phyloP scores from a whole-genome alignment of 1,140 invertebrate genomes.

The Melanaphis sacchari region DNA sequence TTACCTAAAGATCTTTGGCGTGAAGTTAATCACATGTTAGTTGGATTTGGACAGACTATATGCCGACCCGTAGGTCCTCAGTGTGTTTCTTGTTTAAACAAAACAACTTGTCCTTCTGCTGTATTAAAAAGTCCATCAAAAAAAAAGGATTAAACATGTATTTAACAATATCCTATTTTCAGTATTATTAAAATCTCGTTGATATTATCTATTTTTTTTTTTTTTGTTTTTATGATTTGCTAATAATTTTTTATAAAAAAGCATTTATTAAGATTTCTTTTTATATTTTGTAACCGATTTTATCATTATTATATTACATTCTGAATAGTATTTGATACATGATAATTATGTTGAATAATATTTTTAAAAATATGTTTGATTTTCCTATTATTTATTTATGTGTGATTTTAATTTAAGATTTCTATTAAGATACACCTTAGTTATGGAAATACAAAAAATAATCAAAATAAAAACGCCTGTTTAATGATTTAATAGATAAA shows the following conservation, averaged over 20 bases:
- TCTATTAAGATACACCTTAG: background rate
- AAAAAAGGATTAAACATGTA: constrained; percentile 45
- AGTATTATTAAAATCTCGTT: background rate
- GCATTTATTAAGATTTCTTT: background rate
- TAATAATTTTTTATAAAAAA: background rate
- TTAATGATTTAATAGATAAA: background rate
- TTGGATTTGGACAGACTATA: constrained; percentile 95
- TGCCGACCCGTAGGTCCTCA: constrained; percentile 84
- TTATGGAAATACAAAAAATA: too few relatives aligned
- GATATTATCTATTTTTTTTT: background rate
- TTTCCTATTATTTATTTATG: background rate
- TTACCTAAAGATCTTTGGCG: constrained; percentile 85
- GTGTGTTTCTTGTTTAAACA: constrained; percentile 84
- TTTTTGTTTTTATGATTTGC: background rate
- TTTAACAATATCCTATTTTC: background rate
- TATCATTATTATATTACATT: background rate
- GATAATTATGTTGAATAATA: background rate
- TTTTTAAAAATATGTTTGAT: background rate
- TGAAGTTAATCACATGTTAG: constrained; percentile 90
- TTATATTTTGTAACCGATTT: background rate
- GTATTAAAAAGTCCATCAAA: constrained; percentile 47
- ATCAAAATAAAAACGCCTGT: background rate
- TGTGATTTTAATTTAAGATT: background rate
- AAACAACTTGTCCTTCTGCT: constrained; percentile 76
- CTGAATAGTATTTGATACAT: background rate